phyloP scores from a whole-genome alignment of 2,113 vertebrate genomes.

The Macroglossus sobrinus region DNA sequence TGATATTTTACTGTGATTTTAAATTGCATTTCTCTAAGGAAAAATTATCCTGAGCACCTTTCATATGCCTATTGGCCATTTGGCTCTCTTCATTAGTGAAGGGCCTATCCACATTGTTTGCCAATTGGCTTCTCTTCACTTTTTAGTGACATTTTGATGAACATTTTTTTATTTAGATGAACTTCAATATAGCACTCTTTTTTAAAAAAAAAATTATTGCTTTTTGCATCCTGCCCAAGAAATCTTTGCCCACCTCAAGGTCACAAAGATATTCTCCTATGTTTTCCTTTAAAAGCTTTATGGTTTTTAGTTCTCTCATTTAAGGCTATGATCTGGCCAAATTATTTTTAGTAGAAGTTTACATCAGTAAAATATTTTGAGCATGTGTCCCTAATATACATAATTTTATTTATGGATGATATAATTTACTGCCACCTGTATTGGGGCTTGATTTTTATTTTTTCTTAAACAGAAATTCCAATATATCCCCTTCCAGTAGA shows the following conservation, averaged over 20 bases:
- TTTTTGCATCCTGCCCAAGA: not conserved
- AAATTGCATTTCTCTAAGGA: slow-evolving; percentile 32
- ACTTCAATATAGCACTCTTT: not conserved
- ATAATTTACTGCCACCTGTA: not conserved
- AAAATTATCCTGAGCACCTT: slow-evolving; percentile 20
- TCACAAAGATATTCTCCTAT: not conserved
- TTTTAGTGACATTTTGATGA: slow-evolving; percentile 7
- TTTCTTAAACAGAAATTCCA: not conserved
- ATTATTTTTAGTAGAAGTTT: slow-evolving; percentile 7
- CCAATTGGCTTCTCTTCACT: not conserved
- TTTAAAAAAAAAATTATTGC: not conserved
- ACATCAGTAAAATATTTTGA: slow-evolving; percentile 23
- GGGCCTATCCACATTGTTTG: slow-evolving; percentile 3
- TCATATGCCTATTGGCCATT: not conserved
- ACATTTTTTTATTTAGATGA: not conserved
- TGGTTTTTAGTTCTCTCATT: slow-evolving; percentile 14
- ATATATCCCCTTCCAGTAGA: not conserved
- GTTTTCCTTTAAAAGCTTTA: not conserved
- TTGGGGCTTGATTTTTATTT: slow-evolving; percentile 11
- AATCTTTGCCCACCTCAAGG: not conserved
- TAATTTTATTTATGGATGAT: slow-evolving; percentile 10
- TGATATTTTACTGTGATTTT: slow-evolving; percentile 37
- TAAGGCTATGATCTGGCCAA: not conserved
- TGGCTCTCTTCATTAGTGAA: slow-evolving; percentile 12
- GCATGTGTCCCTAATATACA: not conserved